Conservation (phyloP, 2,888 invertebrate species). For the Anthophora plumipes region DNA sequence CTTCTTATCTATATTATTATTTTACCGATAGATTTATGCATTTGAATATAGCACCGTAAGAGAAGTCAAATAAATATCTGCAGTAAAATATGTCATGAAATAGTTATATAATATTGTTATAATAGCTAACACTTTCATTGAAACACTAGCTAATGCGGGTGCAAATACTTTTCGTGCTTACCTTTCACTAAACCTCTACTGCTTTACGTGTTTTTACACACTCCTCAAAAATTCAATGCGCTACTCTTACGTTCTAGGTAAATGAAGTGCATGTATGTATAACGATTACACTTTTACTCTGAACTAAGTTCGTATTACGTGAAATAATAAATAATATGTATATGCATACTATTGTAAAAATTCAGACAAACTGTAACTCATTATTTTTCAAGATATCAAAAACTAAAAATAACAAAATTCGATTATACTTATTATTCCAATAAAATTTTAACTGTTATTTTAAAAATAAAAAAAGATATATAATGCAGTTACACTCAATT, state of each 20-base stretch:
- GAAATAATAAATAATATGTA: not conserved
- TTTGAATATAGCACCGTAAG: not conserved
- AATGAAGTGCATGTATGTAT: not conserved
- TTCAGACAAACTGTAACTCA: not conserved
- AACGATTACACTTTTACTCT: not conserved
- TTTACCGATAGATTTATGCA: not conserved
- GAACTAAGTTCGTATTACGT: not conserved
- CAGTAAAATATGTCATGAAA: not conserved
- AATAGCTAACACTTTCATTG: not conserved
- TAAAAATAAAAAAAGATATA: too few species aligned
- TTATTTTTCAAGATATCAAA: too few species aligned
- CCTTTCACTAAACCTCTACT: slow-evolving; percentile 23
- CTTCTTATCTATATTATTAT: too few species aligned
- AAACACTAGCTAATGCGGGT: not conserved
- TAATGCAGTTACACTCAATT: too few species aligned
- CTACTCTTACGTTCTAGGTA: slow-evolving; percentile 5
- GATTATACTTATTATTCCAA: too few species aligned
- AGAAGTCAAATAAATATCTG: not conserved
- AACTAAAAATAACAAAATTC: too few species aligned
- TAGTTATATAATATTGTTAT: not conserved
- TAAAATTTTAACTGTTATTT: too few species aligned
- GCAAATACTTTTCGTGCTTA: slow-evolving; percentile 5
- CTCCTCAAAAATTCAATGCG: slow-evolving; percentile 6
- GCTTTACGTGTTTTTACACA: slow-evolving; percentile 23
- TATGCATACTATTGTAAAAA: not conserved